A percentile compares a stretch with the other conserved stretches of the same genome.
Evolutionary conservation across 2,888 invertebrate genomes (phyloP).

Genomic region (Apeira syringaria): DNA sequence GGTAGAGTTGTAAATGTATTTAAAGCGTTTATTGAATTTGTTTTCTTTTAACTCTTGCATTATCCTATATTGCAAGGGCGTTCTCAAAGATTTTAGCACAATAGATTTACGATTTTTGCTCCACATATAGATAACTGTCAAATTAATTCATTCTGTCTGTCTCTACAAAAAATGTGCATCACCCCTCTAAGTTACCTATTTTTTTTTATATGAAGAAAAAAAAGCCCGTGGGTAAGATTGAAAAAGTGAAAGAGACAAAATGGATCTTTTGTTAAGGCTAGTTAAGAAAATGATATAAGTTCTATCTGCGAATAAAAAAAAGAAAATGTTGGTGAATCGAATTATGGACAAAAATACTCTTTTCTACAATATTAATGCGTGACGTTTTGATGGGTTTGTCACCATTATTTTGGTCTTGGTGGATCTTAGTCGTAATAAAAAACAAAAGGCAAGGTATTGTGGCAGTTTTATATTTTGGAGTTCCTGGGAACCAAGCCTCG

Average conservation of each 20-base stretch:
- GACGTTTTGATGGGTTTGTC: too few relatives aligned
- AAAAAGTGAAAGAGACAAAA: constrained; percentile 25
- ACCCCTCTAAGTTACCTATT: constrained; percentile 62
- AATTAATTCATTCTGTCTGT: constrained; percentile 54
- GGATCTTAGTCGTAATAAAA: too few relatives aligned
- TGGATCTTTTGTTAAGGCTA: constrained; percentile 17
- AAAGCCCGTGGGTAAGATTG: constrained; percentile 67
- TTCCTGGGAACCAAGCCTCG: too few relatives aligned
- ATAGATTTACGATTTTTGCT: constrained; percentile 41
- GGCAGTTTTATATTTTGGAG: too few relatives aligned
- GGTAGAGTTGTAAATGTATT: background rate
- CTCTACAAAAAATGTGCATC: constrained; percentile 45
- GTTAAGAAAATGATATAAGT: constrained; percentile 43
- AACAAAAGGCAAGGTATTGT: too few relatives aligned
- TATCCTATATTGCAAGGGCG: constrained; percentile 58
- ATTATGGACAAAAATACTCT: too few relatives aligned
- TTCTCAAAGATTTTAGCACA: constrained; percentile 45
- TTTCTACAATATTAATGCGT: too few relatives aligned
- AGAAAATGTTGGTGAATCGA: too few relatives aligned
- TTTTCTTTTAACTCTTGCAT: constrained; percentile 37
- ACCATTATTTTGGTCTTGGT: too few relatives aligned
- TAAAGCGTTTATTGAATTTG: constrained; percentile 11
- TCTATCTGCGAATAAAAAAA: background rate
- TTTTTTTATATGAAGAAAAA: constrained; percentile 58
- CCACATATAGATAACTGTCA: constrained; percentile 64